Evolutionary conservation across 2,113 vertebrate genomes (phyloP).

Genomic region (Psettodes erumei): DNA sequence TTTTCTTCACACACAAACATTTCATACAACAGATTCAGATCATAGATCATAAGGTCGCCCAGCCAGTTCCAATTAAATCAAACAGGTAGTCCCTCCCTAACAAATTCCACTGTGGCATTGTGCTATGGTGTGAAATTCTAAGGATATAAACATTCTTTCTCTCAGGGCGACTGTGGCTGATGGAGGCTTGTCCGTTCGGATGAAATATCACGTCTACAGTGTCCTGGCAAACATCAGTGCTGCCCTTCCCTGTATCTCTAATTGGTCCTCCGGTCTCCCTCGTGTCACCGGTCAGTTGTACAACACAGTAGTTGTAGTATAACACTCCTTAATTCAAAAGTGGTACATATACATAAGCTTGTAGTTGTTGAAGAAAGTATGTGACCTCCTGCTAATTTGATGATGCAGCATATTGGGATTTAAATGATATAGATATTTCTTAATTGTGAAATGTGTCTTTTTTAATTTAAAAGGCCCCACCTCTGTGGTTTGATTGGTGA

Average conservation of each 20-base stretch:
- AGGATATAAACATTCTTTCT: neutral
- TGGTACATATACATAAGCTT: neutral
- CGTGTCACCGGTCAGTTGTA: conserved; percentile 90
- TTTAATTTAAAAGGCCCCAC: neutral
- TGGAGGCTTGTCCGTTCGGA: conserved; percentile 78
- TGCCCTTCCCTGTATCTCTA: conserved; percentile 85
- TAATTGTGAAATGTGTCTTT: too few species aligned
- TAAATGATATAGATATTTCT: too few species aligned
- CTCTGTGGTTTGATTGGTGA: neutral
- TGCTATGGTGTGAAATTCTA: neutral
- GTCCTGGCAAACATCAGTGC: conserved; percentile 88
- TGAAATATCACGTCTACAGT: conserved; percentile 92
- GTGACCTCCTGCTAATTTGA: neutral
- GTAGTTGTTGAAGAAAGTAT: neutral
- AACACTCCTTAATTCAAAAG: neutral
- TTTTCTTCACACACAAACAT: neutral
- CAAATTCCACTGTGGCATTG: neutral
- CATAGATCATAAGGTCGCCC: too few species aligned
- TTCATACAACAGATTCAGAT: too few species aligned
- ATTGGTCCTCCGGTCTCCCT: conserved; percentile 89
- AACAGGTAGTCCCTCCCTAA: too few species aligned
- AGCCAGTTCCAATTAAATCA: too few species aligned
- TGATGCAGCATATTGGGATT: neutral
- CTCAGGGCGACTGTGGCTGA: conserved; percentile 74
- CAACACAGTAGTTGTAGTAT: neutral